A percentile compares a stretch with the other conserved stretches of the same genome.
Evolutionary conservation across 2,797 vertebrate genomes (phyloP).

Genomic region (Schizopygopsis pylzovi): DNA sequence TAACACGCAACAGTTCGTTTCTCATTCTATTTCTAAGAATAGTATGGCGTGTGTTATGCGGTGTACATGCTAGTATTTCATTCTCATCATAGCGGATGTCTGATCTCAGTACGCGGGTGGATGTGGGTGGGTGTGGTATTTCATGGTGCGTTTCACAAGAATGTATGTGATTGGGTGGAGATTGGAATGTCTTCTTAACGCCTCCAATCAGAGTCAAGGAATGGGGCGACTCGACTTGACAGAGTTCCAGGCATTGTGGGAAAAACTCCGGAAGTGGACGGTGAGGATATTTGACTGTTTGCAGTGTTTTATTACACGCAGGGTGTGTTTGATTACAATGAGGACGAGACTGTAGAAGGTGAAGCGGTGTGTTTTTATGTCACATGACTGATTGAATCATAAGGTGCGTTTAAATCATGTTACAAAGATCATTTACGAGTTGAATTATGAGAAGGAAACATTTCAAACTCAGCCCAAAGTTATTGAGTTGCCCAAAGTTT

Average conservation of each 20-base stretch:
- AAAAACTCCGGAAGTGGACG: constrained; percentile 78
- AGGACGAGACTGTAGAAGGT: background rate
- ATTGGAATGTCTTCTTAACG: constrained; percentile 67
- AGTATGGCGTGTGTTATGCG: background rate
- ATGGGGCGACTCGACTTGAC: constrained; percentile 70
- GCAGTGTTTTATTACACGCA: background rate
- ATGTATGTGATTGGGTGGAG: constrained; percentile 6
- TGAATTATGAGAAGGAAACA: background rate
- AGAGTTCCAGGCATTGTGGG: constrained; percentile 77
- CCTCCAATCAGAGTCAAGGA: constrained; percentile 70
- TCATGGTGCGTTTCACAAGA: constrained; percentile 17
- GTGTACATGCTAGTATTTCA: background rate
- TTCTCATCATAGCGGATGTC: background rate
- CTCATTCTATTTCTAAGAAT: background rate
- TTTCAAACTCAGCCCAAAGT: background rate
- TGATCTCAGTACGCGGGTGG: background rate
- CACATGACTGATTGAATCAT: constrained; percentile 12
- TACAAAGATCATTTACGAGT: background rate
- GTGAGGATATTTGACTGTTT: constrained; percentile 62
- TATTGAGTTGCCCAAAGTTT: background rate
- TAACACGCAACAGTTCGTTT: background rate
- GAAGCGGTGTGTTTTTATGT: background rate
- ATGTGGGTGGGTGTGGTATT: constrained; percentile 2
- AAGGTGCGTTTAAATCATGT: background rate
- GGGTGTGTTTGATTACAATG: background rate